A percentile compares a stretch with the other conserved stretches of the same genome.
phyloP scores from a whole-genome alignment of 2,113 vertebrate species.

The Uropsilus gracilis region DNA sequence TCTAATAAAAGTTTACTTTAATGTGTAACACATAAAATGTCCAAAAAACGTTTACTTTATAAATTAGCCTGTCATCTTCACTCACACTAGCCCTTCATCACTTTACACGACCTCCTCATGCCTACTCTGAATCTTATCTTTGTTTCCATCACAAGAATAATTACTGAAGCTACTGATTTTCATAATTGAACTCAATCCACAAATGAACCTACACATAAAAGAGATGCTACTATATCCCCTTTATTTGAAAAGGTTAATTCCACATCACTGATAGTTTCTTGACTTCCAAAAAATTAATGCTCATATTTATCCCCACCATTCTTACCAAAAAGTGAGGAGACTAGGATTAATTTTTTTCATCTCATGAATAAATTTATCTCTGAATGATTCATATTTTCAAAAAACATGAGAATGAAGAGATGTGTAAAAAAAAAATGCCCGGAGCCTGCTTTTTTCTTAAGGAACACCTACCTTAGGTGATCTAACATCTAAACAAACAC shows the following conservation, averaged over 20 bases:
- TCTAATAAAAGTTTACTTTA: background rate
- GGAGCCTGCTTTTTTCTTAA: background rate
- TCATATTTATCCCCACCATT: background rate
- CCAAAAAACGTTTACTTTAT: background rate
- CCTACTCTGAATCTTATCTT: background rate
- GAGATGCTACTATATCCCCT: background rate
- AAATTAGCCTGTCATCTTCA: background rate
- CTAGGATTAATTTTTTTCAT: background rate
- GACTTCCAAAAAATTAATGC: constrained; percentile 53
- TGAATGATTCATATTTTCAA: constrained; percentile 47
- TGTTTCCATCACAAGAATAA: background rate
- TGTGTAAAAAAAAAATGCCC: background rate
- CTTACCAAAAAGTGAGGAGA: constrained; percentile 11
- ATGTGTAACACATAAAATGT: no score
- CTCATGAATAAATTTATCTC: background rate
- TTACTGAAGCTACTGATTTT: background rate
- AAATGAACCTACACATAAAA: background rate
- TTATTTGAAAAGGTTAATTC: background rate
- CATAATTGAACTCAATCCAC: background rate
- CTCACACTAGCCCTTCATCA: background rate
- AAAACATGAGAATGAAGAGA: constrained; percentile 39
- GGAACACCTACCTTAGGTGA: background rate
- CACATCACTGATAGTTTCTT: background rate
- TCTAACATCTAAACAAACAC: background rate
- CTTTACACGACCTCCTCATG: background rate